Evolutionary conservation across 2,888 invertebrate genomes (phyloP).

Genomic region (Flabesymbios commensalis): DNA sequence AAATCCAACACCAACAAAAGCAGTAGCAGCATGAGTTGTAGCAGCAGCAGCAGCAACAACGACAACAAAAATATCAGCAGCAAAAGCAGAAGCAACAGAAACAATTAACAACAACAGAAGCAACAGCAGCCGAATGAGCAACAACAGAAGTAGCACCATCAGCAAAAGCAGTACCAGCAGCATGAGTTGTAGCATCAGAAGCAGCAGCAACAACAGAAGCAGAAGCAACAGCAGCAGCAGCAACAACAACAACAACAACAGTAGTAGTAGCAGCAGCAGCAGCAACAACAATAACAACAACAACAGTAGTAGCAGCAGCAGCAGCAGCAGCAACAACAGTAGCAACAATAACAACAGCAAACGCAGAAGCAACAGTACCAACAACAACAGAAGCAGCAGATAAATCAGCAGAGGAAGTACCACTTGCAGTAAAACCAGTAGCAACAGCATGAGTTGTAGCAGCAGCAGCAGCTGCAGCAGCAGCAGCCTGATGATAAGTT

Average conservation of each 20-base stretch:
- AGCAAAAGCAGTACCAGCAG: too few relatives aligned
- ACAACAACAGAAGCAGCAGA: constrained; percentile 1
- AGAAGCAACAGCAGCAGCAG: background rate
- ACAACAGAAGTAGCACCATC: too few relatives aligned
- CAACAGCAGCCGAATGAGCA: too few relatives aligned
- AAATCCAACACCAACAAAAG: too few relatives aligned
- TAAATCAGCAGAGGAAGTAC: background rate
- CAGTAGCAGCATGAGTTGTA: too few relatives aligned
- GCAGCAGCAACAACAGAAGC: background rate
- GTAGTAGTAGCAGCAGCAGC: background rate
- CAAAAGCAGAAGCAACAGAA: background rate
- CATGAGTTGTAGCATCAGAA: too few relatives aligned
- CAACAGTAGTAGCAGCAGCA: background rate
- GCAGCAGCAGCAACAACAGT: background rate
- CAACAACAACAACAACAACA: background rate
- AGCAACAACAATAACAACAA: background rate
- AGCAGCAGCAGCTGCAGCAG: background rate
- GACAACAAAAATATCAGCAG: background rate
- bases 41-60: background rate
- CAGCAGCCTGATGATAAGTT: background rate
- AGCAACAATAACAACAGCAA: background rate
- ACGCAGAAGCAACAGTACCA: background rate
- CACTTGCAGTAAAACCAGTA: background rate
- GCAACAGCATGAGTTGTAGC: constrained; percentile 5
- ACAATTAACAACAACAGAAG: too few relatives aligned